A percentile compares a stretch with the other conserved stretches of the same genome.
These are phyloP conservation scores for Hemithea aestivaria DNA, from an alignment of 2,888 invertebrate species.

Conservation along the genomic window DNA sequence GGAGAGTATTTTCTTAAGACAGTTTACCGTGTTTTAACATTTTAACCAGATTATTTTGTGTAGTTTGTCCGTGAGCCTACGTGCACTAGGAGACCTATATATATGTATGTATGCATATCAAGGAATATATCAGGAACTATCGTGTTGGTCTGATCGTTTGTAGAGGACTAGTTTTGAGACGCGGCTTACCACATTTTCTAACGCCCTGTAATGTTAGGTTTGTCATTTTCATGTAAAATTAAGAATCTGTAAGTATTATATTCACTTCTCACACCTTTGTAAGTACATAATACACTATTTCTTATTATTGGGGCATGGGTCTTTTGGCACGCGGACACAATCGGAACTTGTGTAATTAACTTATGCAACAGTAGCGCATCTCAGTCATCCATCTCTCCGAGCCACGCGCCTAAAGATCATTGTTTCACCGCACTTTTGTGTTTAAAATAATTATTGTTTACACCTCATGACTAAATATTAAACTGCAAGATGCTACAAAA, in stretches of 20 bases:
- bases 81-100: conserved; percentile 21
- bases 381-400: too few species aligned
- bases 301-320: too few species aligned
- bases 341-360: too few species aligned
- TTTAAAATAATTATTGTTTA: too few species aligned
- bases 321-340: too few species aligned
- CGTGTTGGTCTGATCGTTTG: conserved; percentile 27
- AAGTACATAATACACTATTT: too few species aligned
- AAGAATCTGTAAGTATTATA: conserved; percentile 25
- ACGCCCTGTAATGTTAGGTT: conserved; percentile 37
- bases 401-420: too few species aligned
- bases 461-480: too few species aligned
- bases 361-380: too few species aligned
- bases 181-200: conserved; percentile 40
- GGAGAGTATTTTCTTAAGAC: conserved; percentile 61
- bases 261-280: too few species aligned
- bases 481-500: too few species aligned
- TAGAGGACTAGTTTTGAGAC: conserved; percentile 40
- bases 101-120: conserved; percentile 50
- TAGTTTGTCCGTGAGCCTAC: conserved; percentile 13
- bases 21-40: conserved; percentile 41
- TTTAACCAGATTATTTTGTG: conserved; percentile 21
- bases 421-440: too few species aligned
- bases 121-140: conserved; percentile 35
- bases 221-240: conserved; percentile 36